Base-by-base conservation (phyloP, 2,888 invertebrate genomes). In the Dichetophora obliterata region DNA sequence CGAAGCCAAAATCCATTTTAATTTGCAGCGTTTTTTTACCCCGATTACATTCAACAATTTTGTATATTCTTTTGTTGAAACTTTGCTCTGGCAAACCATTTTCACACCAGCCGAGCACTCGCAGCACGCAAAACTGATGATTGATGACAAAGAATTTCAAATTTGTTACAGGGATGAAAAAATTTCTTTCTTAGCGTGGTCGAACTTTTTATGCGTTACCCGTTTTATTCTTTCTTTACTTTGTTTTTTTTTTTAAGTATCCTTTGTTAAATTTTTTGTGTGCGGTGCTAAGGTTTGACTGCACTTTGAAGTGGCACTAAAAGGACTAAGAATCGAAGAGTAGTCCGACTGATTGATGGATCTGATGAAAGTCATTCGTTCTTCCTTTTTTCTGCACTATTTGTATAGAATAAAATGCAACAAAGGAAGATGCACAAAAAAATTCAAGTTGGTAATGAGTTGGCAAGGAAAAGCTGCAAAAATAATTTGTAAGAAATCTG, bases 111-210 rank as follows among this genome's bases (percentile, higher is more conserved):
- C 65, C 6, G 8, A 16, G 37, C n/a, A 65, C 11, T 5, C 19
- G 9, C 43, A 16, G 9, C 16, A 37, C 65, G 22, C 16, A 37
- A 22, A 16, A 16, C 37, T 19, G 37, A 43, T 65, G 65, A 65
- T 65, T 65, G 37, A 65, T 43, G 37, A 65, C 43, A 65, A 22
- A 65, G 65, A 65, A 65, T 65, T 19, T 65, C 37, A 27, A 59
- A 59, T 59, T 24, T 27, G 27, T 59, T 59, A 59, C 27, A 27
- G 11, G 22, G 6, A 6, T 43, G 11, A 43, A 43, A 43, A 43
- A 43, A 43, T 43, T 43, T 14, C 11, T 43, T 43, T 43, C 43
- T 43, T 43, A 3, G 1, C 14, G 57, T 59, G 11, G 22, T 59
- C 57, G 57, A 11, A 59, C 27, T 59, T 59, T 59, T 27, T 22